These are phyloP conservation scores for Bombus confusus DNA, from an alignment of 1,140 invertebrate species.

Conservation along the genomic window DNA sequence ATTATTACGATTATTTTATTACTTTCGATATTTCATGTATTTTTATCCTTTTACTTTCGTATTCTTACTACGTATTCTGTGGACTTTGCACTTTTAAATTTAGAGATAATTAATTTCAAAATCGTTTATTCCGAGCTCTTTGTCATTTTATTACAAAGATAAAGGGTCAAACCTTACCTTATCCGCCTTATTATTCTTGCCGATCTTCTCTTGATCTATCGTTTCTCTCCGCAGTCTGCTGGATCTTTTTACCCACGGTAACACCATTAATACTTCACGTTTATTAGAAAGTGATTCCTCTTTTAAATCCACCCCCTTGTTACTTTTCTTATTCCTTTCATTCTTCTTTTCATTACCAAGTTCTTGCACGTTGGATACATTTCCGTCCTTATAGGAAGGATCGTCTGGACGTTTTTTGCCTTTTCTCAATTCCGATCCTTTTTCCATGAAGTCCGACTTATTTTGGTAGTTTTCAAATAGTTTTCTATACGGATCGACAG, in stretches of 20 bases:
- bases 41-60: too few species aligned
- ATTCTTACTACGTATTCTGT: too few species aligned
- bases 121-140: too few species aligned
- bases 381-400: background rate
- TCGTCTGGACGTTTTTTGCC: background rate
- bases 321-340: background rate
- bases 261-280: background rate
- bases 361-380: background rate
- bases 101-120: too few species aligned
- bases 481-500: background rate
- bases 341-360: background rate
- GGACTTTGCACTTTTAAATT: too few species aligned
- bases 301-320: background rate
- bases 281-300: background rate
- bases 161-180: background rate
- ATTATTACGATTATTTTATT: too few species aligned
- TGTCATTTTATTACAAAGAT: background rate
- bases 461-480: background rate
- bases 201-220: background rate
- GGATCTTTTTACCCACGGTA: background rate
- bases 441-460: too few species aligned
- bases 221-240: constrained; percentile 32
- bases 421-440: background rate
- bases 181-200: background rate
- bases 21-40: too few species aligned